Conservation (phyloP, 2,888 invertebrate species). For the Bibio marci region DNA sequence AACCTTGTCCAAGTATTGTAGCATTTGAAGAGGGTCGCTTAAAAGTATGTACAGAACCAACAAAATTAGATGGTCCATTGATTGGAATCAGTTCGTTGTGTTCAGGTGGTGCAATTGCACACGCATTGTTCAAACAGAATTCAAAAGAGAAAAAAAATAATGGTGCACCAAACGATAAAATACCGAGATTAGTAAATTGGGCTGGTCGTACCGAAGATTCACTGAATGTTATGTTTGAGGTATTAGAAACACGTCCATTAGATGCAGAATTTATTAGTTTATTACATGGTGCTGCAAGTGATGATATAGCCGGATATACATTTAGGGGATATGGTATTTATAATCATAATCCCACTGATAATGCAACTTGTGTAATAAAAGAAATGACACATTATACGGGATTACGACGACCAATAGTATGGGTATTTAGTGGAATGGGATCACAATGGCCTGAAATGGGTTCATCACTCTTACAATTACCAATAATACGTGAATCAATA, state of each 20-base stretch:
- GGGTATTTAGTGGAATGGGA: conserved; percentile 84
- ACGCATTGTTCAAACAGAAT: conserved; percentile 29
- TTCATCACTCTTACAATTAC: conserved; percentile 51
- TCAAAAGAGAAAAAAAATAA: conserved; percentile 30
- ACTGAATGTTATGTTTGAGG: conserved; percentile 44
- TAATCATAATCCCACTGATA: conserved; percentile 13
- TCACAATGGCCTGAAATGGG: conserved; percentile 82
- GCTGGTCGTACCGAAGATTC: conserved; percentile 70
- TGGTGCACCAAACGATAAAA: conserved; percentile 41
- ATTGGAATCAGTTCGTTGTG: conserved; percentile 84
- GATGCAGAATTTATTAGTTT: conserved; percentile 44
- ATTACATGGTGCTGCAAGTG: conserved; percentile 39
- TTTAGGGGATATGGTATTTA: conserved; percentile 57
- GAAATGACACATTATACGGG: conserved; percentile 43
- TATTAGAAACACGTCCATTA: conserved; percentile 39
- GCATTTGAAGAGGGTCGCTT: conserved; percentile 44
- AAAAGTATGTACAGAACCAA: conserved; percentile 55
- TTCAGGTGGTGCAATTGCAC: conserved; percentile 76
- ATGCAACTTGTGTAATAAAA: conserved; percentile 25
- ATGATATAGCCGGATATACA: conserved; percentile 44
- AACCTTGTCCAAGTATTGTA: conserved; percentile 42
- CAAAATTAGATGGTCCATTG: conserved; percentile 52
- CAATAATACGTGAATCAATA: conserved; percentile 57
- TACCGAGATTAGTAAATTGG: conserved; percentile 54
- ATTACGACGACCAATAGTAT: conserved; percentile 58